Conservation (phyloP, 2,888 invertebrate genomes). For the Amaurobius ferox region DNA sequence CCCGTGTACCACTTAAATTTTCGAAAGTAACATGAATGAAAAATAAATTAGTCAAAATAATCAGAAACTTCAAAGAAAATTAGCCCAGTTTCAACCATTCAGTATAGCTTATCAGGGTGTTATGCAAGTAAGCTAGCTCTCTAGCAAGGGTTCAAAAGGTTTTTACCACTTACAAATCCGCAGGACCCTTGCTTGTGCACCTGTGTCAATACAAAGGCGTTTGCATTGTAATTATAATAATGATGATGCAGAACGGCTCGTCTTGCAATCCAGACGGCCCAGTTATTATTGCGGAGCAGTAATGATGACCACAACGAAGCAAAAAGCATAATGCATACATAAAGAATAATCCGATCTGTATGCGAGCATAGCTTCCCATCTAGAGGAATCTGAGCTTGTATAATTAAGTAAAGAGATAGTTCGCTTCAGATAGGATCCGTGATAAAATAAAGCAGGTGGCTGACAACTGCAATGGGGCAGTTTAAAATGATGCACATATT, state of each 20-base stretch:
- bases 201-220: conserved; percentile 33
- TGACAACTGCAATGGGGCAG: too few relatives aligned
- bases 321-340: neutral
- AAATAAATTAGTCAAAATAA: neutral
- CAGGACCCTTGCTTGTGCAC: conserved; percentile 25
- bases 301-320: conserved; percentile 7
- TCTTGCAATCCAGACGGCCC: conserved; percentile 31
- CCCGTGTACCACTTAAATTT: neutral
- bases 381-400: neutral
- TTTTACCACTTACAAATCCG: conserved; percentile 13
- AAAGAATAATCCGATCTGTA: conserved; percentile 28
- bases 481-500: too few relatives aligned
- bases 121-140: conserved; percentile 6
- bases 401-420: neutral
- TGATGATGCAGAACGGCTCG: conserved; percentile 27
- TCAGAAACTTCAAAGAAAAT: neutral
- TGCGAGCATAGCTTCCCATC: conserved; percentile 19
- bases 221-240: conserved; percentile 32
- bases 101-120: neutral
- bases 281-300: conserved; percentile 25
- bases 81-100: conserved; percentile 17
- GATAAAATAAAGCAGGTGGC: too few relatives aligned
- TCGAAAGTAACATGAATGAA: neutral
- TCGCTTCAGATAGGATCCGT: too few relatives aligned
- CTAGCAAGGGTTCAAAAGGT: conserved; percentile 20